These are phyloP conservation scores for Phania funesta DNA, from an alignment of 2,888 invertebrate species.

Conservation along the genomic window DNA sequence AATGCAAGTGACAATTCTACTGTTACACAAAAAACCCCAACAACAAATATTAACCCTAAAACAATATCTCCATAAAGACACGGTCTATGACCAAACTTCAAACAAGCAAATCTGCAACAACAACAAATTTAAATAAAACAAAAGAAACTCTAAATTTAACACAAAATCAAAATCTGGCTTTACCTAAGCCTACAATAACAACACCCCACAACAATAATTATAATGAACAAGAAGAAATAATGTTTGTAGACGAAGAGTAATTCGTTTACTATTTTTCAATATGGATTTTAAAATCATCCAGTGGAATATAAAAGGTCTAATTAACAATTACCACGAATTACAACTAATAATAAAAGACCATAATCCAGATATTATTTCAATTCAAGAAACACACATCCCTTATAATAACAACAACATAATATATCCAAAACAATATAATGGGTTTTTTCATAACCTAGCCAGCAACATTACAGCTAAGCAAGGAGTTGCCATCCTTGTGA, in stretches of 20 bases:
- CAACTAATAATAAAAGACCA: neutral
- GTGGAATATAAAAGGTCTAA: neutral
- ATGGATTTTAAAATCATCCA: neutral
- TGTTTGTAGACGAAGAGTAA: neutral
- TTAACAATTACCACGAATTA: neutral
- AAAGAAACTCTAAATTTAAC: neutral
- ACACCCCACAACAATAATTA: neutral
- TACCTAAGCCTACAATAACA: neutral
- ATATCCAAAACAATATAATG: neutral
- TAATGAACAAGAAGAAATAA: slow-evolving; percentile 11
- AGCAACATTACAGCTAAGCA: neutral
- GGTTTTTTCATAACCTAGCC: neutral
- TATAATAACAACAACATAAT: neutral
- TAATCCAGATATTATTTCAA: neutral
- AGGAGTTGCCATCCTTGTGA: neutral
- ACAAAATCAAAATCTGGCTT: neutral
- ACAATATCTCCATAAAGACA: neutral
- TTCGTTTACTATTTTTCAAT: neutral
- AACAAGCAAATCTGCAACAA: neutral
- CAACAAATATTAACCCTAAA: neutral
- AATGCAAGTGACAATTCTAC: neutral
- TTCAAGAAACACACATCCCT: neutral
- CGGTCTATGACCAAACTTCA: neutral
- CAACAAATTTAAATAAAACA: neutral
- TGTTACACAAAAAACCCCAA: neutral